These are phyloP conservation scores for Drosophila anceps DNA, from an alignment of 2,888 invertebrate species.

Conservation along the genomic window DNA sequence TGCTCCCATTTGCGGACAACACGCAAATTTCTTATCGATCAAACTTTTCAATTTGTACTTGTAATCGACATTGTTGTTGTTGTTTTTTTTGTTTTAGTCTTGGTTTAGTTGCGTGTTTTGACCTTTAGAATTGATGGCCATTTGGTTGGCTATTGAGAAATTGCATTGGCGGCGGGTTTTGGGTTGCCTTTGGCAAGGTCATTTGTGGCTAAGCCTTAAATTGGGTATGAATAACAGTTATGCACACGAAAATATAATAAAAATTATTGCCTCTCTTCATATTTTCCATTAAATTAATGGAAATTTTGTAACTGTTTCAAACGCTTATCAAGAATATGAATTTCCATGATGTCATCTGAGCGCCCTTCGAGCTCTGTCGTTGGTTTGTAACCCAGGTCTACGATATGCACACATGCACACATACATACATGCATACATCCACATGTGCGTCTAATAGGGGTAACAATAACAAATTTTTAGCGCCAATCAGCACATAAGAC, in stretches of 20 bases:
- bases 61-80: conserved; percentile 40
- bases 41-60: conserved; percentile 66
- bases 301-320: background rate
- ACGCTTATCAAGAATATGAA: conserved; percentile 16
- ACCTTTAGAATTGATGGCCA: conserved; percentile 63
- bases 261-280: background rate
- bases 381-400: conserved; percentile 32
- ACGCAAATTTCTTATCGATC: conserved; percentile 79
- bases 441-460: conserved; percentile 13
- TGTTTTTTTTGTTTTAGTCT: conserved; percentile 12
- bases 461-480: conserved; percentile 36
- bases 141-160: conserved; percentile 48
- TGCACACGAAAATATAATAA: background rate
- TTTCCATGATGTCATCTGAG: conserved; percentile 56
- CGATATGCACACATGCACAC: background rate
- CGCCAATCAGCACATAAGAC: conserved; percentile 46
- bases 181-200: conserved; percentile 64
- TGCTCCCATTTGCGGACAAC: conserved; percentile 47
- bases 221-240: background rate
- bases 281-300: conserved; percentile 13
- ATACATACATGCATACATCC: background rate
- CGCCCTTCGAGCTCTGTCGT: conserved; percentile 63
- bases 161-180: conserved; percentile 59
- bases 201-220: conserved; percentile 45
- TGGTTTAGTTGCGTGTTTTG: conserved; percentile 60